A percentile compares a stretch with the other conserved stretches of the same genome.
phyloP scores from a whole-genome alignment of 2,113 vertebrate species.

The Indicator indicator region DNA sequence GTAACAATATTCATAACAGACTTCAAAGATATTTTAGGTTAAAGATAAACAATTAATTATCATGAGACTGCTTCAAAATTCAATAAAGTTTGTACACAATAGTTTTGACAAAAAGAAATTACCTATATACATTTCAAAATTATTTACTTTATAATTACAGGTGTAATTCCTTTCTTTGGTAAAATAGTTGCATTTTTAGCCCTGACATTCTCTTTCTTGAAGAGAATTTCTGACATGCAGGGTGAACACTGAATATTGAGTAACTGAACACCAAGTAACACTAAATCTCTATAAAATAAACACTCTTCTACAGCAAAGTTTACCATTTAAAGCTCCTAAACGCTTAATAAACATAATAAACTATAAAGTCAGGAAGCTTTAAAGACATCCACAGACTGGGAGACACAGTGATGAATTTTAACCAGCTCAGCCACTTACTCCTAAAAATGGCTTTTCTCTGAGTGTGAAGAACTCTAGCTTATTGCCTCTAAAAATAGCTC shows the following conservation, averaged over 20 bases:
- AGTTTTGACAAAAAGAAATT: neutral
- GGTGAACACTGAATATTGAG: neutral
- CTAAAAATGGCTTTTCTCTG: slow-evolving; percentile 18
- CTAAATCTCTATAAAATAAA: neutral
- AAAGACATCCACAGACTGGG: neutral
- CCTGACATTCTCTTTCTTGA: neutral
- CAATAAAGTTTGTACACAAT: neutral
- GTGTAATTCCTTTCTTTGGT: neutral
- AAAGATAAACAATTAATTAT: neutral
- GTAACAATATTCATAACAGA: neutral
- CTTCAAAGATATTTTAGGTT: neutral
- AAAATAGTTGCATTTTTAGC: neutral
- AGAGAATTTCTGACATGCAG: neutral
- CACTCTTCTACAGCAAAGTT: neutral
- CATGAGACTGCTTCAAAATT: neutral
- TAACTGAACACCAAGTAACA: neutral
- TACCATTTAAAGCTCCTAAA: neutral
- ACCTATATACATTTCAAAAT: neutral
- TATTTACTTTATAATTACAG: neutral
- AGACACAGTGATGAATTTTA: neutral
- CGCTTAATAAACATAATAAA: slow-evolving; percentile 10
- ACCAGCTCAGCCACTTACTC: neutral
- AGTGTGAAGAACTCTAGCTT: neutral
- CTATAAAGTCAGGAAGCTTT: neutral
- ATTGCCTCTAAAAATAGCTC: slow-evolving; percentile 35